Evolutionary conservation across 2,888 invertebrate genomes (phyloP).

Genomic region (Drosophila kuntzei): DNA sequence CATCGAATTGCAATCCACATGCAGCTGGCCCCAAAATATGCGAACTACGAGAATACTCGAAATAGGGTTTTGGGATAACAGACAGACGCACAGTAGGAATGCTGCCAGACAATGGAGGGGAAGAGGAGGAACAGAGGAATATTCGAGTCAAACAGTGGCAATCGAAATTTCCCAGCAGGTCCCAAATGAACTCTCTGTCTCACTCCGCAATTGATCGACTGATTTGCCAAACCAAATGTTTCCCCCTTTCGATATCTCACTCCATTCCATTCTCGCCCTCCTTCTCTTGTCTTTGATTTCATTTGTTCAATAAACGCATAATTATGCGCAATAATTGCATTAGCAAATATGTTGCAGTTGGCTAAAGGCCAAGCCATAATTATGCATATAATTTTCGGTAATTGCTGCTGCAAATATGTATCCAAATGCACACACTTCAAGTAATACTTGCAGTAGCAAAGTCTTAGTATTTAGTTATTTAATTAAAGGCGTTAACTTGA

Average conservation of each 20-base stretch:
- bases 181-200: constrained; percentile 7
- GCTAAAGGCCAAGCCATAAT: constrained; percentile 51
- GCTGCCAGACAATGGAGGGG: not conserved
- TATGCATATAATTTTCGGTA: constrained; percentile 51
- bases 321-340: constrained; percentile 76
- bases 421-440: not conserved
- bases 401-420: constrained; percentile 35
- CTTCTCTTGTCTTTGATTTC: constrained; percentile 37
- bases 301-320: constrained; percentile 72
- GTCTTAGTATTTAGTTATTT: constrained; percentile 42
- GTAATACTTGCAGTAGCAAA: not conserved
- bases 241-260: not conserved
- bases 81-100: constrained; percentile 11
- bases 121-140: not conserved
- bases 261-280: not conserved
- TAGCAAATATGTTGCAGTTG: constrained; percentile 61
- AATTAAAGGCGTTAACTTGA: constrained; percentile 71
- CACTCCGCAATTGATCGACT: constrained; percentile 5
- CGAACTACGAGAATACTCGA: constrained; percentile 20
- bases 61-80: constrained; percentile 10
- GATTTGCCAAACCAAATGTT: constrained; percentile 26
- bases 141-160: constrained; percentile 9
- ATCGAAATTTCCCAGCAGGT: constrained; percentile 4
- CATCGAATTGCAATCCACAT: constrained; percentile 11
- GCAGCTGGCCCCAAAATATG: constrained; percentile 54